Base-by-base conservation (phyloP, 2,797 vertebrate genomes). In the Enteromius mattozi region DNA sequence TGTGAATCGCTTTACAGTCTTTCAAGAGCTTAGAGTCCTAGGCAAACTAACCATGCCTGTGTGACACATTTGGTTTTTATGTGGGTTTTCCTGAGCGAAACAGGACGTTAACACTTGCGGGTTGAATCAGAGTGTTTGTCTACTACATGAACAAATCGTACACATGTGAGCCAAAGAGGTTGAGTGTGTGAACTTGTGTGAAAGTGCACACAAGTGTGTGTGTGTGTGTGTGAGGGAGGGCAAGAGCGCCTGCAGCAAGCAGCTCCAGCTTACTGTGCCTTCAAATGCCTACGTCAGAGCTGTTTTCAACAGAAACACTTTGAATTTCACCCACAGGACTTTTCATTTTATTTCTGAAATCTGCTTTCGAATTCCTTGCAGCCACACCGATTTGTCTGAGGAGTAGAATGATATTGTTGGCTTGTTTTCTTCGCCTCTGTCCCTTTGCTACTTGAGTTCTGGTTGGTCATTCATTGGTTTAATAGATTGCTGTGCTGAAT, bases 221-320 rank as follows among this genome's bases (percentile, higher is more conserved):
- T 27, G 72, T 9, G n/a, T 40, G 45, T 47, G 33, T 27, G 81
- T 9, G n/a, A 78, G 40, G 68, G 76, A 72, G 45, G 19, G 59
- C 21, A 13, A 65, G 54, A 79, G 56, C 21, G 68, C 68, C 83
- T 61, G 66, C 65, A 84, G 54, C 76, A 27, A 79, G 54, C 68
- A 21, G 70, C 45, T n/a, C 59, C 19, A 47, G 79, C 45, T 35
- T 51, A 79, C 17, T 80, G 63, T 89, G 84, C 87, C 89, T 93
- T 92, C 89, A 92, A 91, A 92, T 87, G 85, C 82, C 90, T 90
- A 87, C 88, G 85, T 86, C 81, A 87, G 87, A 86, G 83, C 27
- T 69, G 80, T 24, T 85, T 78, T 72, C 30, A 56, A 86, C 79
- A 71, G 21, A 90, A 86, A 80, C 72, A 56, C 82, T 84, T 79